Conservation (phyloP, 2,888 invertebrate species). For the Drosophila hamatofila region DNA sequence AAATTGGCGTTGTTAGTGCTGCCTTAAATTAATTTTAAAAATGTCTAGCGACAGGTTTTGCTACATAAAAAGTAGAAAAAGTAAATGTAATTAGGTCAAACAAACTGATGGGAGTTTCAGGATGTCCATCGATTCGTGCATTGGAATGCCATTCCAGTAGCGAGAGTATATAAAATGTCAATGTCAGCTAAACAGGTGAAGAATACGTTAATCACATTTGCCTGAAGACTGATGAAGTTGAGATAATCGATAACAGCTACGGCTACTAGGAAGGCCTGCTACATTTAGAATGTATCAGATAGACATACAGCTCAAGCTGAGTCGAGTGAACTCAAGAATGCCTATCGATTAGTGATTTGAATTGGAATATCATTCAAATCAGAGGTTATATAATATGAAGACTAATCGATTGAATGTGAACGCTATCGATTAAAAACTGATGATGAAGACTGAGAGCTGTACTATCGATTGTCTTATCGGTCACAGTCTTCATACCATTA, state of each 20-base stretch:
- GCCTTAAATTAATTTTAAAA: slow-evolving; percentile 25
- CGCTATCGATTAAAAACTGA: no score
- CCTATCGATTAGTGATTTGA: no score
- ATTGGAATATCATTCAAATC: no score
- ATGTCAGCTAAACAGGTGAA: not conserved
- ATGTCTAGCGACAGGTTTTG: not conserved
- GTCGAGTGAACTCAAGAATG: no score
- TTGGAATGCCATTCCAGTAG: not conserved
- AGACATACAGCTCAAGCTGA: no score
- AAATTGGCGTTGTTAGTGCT: slow-evolving; percentile 25
- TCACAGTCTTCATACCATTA: no score
- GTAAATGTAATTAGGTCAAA: slow-evolving; percentile 39
- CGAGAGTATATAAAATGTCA: not conserved
- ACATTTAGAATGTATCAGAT: no score
- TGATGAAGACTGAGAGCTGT: no score
- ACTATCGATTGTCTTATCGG: no score
- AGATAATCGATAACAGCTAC: not conserved
- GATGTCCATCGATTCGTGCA: not conserved
- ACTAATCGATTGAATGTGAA: no score
- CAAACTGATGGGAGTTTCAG: not conserved
- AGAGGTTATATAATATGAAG: no score
- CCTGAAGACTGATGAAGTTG: not conserved
- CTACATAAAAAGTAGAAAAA: slow-evolving; percentile 39
- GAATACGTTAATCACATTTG: not conserved
- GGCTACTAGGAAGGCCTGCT: no score